phyloP scores from a whole-genome alignment of 2,888 invertebrate species.

The Drosophila prolongata region DNA sequence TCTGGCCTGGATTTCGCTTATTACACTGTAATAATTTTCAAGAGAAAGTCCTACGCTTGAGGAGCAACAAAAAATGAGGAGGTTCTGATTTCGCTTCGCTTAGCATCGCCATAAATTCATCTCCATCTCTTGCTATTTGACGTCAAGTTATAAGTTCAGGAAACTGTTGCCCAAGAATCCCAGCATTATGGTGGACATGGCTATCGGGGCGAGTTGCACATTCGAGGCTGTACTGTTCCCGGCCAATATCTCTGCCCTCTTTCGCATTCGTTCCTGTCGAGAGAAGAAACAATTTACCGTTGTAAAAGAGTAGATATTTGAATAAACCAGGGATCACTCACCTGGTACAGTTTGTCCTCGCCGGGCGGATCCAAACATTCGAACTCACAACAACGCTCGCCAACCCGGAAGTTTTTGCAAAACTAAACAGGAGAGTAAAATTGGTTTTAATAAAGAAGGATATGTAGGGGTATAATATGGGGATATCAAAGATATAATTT shows the following conservation, averaged over 20 bases:
- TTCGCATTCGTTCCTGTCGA: conserved; percentile 85
- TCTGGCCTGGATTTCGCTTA: conserved; percentile 29
- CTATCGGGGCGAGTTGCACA: conserved; percentile 78
- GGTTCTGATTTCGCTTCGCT: not conserved
- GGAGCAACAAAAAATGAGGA: conserved; percentile 46
- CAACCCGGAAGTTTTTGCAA: conserved; percentile 93
- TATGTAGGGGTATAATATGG: too few relatives aligned
- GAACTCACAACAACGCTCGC: conserved; percentile 94
- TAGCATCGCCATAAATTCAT: conserved; percentile 1
- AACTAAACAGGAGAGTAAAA: conserved; percentile 85
- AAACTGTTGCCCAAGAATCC: conserved; percentile 79
- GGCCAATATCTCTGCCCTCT: conserved; percentile 87
- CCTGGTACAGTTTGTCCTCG: conserved; percentile 87
- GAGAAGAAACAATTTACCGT: not conserved
- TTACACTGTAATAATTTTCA: conserved; percentile 70
- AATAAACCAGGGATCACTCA: conserved; percentile 26
- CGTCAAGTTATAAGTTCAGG: conserved; percentile 82
- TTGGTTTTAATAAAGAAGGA: too few relatives aligned
- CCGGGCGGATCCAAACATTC: conserved; percentile 93
- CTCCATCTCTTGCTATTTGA: conserved; percentile 49
- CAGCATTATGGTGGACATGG: conserved; percentile 80
- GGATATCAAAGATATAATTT: too few relatives aligned
- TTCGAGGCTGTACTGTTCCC: conserved; percentile 85
- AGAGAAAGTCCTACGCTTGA: conserved; percentile 3
- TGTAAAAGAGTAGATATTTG: not conserved